These are phyloP conservation scores for Paracanthobrama guichenoti DNA, from an alignment of 2,113 vertebrate genomes.

Conservation along the genomic window DNA sequence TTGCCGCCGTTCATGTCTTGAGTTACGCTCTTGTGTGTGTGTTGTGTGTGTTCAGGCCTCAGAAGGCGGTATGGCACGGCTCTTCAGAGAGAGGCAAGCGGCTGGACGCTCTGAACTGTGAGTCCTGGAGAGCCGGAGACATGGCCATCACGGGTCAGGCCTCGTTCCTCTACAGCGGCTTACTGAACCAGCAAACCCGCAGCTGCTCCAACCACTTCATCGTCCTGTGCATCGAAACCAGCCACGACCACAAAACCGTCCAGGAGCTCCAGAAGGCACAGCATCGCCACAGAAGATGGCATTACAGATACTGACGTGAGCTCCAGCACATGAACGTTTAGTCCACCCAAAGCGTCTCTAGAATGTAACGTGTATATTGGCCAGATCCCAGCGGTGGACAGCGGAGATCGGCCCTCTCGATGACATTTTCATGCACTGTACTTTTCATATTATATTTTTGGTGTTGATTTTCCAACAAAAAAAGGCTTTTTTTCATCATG, in stretches of 20 bases:
- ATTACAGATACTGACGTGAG: slow-evolving; percentile 71
- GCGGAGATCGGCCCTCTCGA: slow-evolving; percentile 57
- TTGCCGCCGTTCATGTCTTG: background rate
- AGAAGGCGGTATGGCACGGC: slow-evolving; percentile 93
- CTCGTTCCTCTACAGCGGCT: slow-evolving; percentile 81
- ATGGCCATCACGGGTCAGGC: slow-evolving; percentile 83
- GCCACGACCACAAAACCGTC: slow-evolving; percentile 37
- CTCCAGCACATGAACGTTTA: no score
- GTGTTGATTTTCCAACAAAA: slow-evolving; percentile 50
- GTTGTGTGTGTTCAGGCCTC: slow-evolving; percentile 78
- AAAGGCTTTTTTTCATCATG: slow-evolving; percentile 46
- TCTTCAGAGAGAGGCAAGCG: slow-evolving; percentile 80
- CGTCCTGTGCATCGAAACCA: slow-evolving; percentile 91
- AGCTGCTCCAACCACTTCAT: slow-evolving; percentile 89
- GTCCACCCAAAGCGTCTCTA: slow-evolving; percentile 23
- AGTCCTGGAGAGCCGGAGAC: slow-evolving; percentile 85
- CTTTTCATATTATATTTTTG: slow-evolving; percentile 56
- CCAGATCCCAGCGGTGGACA: slow-evolving; percentile 46
- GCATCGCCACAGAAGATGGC: slow-evolving; percentile 41
- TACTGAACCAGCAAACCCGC: slow-evolving; percentile 87
- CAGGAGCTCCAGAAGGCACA: slow-evolving; percentile 42
- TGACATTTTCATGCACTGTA: slow-evolving; percentile 76
- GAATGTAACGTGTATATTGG: slow-evolving; percentile 26
- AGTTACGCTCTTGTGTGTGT: background rate
- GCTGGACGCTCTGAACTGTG: slow-evolving; percentile 86